phyloP scores from a whole-genome alignment of 2,888 invertebrate genomes.

The Mycogona germanica region DNA sequence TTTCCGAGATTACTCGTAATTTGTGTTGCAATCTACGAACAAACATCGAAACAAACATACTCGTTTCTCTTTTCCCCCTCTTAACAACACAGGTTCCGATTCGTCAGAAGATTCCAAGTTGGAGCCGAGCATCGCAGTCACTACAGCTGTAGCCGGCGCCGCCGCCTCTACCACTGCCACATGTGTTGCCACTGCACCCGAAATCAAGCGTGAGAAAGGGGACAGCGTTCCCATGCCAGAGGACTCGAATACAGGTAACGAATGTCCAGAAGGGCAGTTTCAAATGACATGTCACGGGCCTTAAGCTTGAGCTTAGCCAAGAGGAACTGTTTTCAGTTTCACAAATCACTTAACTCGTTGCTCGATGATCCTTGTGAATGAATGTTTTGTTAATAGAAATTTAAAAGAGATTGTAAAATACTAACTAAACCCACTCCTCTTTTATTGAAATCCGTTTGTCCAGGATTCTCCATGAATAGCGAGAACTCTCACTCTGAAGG shows the following conservation, averaged over 20 bases:
- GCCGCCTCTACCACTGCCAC: too few species aligned
- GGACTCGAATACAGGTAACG: slow-evolving; percentile 84
- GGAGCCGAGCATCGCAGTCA: background rate
- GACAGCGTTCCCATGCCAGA: too few species aligned
- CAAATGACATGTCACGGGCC: too few species aligned
- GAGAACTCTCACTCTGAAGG: slow-evolving; percentile 81
- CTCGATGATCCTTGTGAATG: background rate
- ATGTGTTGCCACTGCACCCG: too few species aligned
- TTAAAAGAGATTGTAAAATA: too few species aligned
- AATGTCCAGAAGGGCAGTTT: too few species aligned
- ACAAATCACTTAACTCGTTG: background rate
- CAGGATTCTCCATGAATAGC: slow-evolving; percentile 81
- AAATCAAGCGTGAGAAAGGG: slow-evolving; percentile 15
- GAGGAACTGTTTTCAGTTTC: too few species aligned
- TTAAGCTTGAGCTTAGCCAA: too few species aligned
- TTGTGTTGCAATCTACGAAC: too few species aligned
- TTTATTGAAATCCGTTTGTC: slow-evolving; percentile 26
- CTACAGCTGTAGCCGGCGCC: background rate
- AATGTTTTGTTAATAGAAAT: background rate
- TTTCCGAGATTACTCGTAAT: too few species aligned
- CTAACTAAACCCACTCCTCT: too few species aligned
- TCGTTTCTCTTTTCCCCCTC: background rate
- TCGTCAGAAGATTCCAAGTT: background rate
- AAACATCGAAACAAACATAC: too few species aligned
- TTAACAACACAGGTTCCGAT: slow-evolving; percentile 4